A percentile compares a stretch with the other conserved stretches of the same genome.
These are phyloP conservation scores for Eupithecia subumbrata DNA, from an alignment of 2,888 invertebrate species.

Conservation along the genomic window DNA sequence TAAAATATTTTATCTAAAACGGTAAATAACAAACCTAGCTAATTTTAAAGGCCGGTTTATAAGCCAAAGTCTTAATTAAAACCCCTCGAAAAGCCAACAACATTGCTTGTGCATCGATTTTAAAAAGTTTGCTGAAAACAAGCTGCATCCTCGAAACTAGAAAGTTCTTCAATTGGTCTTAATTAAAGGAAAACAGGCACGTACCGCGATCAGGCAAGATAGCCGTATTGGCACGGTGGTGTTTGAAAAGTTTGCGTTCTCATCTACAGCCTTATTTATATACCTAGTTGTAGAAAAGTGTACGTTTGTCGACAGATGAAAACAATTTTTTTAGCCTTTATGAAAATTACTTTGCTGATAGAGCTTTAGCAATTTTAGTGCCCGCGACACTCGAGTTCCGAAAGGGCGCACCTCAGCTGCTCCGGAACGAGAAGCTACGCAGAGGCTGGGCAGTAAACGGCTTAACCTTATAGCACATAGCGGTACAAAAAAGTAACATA, in stretches of 20 bases:
- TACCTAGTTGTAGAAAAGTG: not conserved
- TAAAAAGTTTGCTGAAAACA: slow-evolving; percentile 36
- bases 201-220: slow-evolving; percentile 33
- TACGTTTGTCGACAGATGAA: not conserved
- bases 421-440: too few relatives aligned
- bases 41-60: not conserved
- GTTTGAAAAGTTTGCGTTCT: slow-evolving; percentile 24
- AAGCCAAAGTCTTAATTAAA: slow-evolving; percentile 16
- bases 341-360: not conserved
- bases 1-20: too few relatives aligned
- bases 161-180: slow-evolving; percentile 64
- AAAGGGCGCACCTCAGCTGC: too few relatives aligned
- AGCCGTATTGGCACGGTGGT: slow-evolving; percentile 32
- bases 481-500: too few relatives aligned
- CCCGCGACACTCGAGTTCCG: too few relatives aligned
- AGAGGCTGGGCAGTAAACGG: too few relatives aligned
- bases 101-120: slow-evolving; percentile 30
- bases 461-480: too few relatives aligned
- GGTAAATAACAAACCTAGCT: too few relatives aligned
- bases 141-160: slow-evolving; percentile 43
- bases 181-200: slow-evolving; percentile 66
- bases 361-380: not conserved
- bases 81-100: slow-evolving; percentile 15
- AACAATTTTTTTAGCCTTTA: not conserved
- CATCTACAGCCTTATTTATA: slow-evolving; percentile 10